Percentiles rank a stretch among this genome's conserved stretches.
Evolutionary conservation across 2,113 vertebrate species (phyloP).

Genomic region (Synodontis membranacea): DNA sequence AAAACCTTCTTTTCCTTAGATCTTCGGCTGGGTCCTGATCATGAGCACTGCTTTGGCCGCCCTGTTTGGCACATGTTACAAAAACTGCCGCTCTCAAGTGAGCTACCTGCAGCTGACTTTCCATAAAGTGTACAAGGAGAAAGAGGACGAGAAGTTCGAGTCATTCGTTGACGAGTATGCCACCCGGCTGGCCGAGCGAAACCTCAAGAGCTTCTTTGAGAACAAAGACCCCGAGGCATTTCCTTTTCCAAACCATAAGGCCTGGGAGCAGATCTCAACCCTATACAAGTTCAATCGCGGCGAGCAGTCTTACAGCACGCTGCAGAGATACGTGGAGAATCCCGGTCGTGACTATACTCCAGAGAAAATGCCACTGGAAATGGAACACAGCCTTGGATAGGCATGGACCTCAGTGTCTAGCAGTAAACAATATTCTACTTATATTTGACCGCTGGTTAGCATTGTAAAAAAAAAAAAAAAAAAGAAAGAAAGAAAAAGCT

Average conservation of each 20-base stretch:
- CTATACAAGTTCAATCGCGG: constrained; percentile 67
- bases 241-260: constrained; percentile 71
- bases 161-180: constrained; percentile 64
- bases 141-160: constrained; percentile 72
- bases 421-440: neutral
- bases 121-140: constrained; percentile 73
- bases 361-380: constrained; percentile 73
- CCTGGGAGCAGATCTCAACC: constrained; percentile 75
- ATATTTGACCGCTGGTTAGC: neutral
- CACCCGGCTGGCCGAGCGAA: constrained; percentile 71
- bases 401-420: neutral
- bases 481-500: too few relatives aligned
- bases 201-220: constrained; percentile 76
- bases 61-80: constrained; percentile 69
- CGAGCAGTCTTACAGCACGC: constrained; percentile 75
- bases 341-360: constrained; percentile 50
- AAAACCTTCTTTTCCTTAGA: constrained; percentile 54
- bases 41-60: constrained; percentile 53
- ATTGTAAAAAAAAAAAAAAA: too few relatives aligned
- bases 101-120: constrained; percentile 78
- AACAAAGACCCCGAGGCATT: constrained; percentile 61
- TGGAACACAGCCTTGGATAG: constrained; percentile 14
- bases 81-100: constrained; percentile 73
- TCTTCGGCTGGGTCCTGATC: constrained; percentile 74
- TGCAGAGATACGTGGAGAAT: constrained; percentile 76